phyloP scores from a whole-genome alignment of 2,888 invertebrate genomes.

The Microdon myrmicae region DNA sequence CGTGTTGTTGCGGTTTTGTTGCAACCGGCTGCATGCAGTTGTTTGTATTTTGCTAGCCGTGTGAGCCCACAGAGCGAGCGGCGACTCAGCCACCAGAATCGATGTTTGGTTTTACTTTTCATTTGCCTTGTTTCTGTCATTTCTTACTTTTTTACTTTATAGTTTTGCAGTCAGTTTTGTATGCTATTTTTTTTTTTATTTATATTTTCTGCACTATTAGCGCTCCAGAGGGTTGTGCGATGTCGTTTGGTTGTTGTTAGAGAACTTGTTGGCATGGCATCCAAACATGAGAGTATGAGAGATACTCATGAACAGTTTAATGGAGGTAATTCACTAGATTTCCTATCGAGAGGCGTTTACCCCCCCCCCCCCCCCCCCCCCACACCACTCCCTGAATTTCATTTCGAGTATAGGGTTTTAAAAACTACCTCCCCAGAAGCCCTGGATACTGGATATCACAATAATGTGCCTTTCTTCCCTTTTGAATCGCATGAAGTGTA shows the following conservation, averaged over 20 bases:
- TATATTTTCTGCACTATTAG: slow-evolving; percentile 10
- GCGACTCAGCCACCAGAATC: slow-evolving; percentile 9
- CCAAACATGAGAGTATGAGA: slow-evolving; percentile 23
- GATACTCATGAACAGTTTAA: slow-evolving; percentile 2
- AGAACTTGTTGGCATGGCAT: slow-evolving; percentile 38
- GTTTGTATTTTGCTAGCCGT: slow-evolving; percentile 11
- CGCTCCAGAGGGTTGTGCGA: slow-evolving; percentile 19
- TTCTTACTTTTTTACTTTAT: slow-evolving; percentile 8
- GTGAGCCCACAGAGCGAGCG: slow-evolving; percentile 3
- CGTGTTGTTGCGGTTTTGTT: slow-evolving; percentile 7
- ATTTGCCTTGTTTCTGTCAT: no score
- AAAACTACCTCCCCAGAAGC: no score
- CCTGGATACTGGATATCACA: no score
- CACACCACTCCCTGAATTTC: no score
- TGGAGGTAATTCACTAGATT: no score
- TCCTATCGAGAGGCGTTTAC: no score
- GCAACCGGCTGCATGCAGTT: slow-evolving; percentile 11
- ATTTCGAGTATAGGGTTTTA: no score
- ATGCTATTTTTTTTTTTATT: slow-evolving; percentile 7
- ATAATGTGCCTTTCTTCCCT: no score
- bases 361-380: no score
- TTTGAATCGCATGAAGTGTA: no score
- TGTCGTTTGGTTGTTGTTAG: slow-evolving; percentile 31
- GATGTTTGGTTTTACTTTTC: slow-evolving; percentile 8
- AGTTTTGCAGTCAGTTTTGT: slow-evolving; percentile 17